phyloP scores from a whole-genome alignment of 2,113 vertebrate genomes.

The Desmodus rotundus region DNA sequence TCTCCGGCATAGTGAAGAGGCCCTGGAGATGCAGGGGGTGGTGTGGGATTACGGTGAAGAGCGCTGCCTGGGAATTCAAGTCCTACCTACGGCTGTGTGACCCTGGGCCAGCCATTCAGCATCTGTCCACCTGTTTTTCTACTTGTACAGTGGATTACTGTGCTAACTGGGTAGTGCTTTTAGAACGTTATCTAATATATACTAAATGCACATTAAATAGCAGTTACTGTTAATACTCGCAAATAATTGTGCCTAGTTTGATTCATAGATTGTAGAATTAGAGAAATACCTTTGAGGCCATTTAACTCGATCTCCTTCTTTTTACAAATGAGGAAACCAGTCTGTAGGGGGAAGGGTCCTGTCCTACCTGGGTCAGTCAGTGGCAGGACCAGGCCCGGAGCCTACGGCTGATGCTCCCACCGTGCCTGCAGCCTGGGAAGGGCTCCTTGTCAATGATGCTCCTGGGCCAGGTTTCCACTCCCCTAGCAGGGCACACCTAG shows the following conservation, averaged over 20 bases:
- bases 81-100: background rate
- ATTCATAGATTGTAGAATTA: background rate
- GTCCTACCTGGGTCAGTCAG: background rate
- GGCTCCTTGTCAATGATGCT: background rate
- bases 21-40: no score
- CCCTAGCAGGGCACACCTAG: background rate
- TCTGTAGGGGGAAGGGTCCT: background rate
- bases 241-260: background rate
- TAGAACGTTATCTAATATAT: background rate
- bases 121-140: background rate
- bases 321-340: background rate
- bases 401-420: background rate
- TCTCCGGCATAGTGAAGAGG: background rate
- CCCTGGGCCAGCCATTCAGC: background rate
- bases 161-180: background rate
- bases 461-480: background rate
- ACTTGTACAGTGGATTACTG: background rate
- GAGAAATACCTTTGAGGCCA: background rate
- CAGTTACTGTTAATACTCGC: background rate
- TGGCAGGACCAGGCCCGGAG: background rate
- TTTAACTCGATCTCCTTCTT: background rate
- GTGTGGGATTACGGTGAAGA: background rate
- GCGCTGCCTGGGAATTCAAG: background rate
- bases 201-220: background rate
- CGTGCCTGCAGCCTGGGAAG: background rate